Conservation (phyloP, 1,140 invertebrate genomes). For the Trachymyrmex septentrionalis region DNA sequence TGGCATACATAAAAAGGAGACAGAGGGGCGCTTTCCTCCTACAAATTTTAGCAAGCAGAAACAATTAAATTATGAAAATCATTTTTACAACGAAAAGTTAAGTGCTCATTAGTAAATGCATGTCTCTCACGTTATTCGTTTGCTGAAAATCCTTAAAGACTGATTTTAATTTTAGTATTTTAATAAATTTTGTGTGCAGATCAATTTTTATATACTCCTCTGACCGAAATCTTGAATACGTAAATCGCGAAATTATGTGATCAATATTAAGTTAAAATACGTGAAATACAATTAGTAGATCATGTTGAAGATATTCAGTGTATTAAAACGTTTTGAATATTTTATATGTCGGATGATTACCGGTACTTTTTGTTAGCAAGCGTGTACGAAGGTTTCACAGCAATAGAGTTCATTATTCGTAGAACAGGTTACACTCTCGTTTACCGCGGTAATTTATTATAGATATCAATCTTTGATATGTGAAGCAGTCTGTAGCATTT, state of each 20-base stretch:
- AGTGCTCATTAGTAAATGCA: too few relatives aligned
- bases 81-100: too few relatives aligned
- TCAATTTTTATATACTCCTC: too few relatives aligned
- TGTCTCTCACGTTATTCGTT: too few relatives aligned
- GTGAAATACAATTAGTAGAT: neutral
- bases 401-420: slow-evolving; percentile 62
- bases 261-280: neutral
- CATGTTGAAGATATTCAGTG: neutral
- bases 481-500: slow-evolving; percentile 74
- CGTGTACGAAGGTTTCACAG: slow-evolving; percentile 28
- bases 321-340: neutral
- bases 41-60: too few relatives aligned
- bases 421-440: slow-evolving; percentile 72
- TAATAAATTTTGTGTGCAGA: too few relatives aligned
- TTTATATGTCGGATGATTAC: neutral
- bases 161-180: too few relatives aligned
- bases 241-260: neutral
- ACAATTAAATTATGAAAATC: too few relatives aligned
- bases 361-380: neutral
- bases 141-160: too few relatives aligned
- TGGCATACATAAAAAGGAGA: too few relatives aligned
- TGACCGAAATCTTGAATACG: too few relatives aligned
- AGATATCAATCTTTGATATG: slow-evolving; percentile 79
- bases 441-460: slow-evolving; percentile 72
- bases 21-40: too few relatives aligned